phyloP scores from a whole-genome alignment of 2,888 invertebrate species.

The Scaptomyza reducta region DNA sequence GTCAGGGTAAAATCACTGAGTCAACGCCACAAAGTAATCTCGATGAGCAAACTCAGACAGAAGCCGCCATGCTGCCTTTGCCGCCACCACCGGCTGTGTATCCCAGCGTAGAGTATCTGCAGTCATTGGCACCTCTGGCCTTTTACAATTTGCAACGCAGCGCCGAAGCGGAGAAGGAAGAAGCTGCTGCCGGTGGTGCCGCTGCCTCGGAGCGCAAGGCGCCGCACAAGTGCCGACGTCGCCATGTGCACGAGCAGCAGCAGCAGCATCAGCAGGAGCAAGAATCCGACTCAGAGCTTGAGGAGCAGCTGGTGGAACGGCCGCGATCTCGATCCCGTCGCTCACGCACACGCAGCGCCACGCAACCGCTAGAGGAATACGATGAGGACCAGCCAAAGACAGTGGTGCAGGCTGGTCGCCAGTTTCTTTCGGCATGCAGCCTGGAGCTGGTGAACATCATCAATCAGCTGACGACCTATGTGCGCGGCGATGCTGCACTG shows the following conservation, averaged over 20 bases:
- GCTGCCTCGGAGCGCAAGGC: slow-evolving; percentile 65
- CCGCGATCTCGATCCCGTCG: slow-evolving; percentile 84
- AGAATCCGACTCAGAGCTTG: slow-evolving; percentile 80
- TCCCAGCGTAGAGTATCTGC: slow-evolving; percentile 85
- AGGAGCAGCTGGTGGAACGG: slow-evolving; percentile 85
- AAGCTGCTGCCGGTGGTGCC: slow-evolving; percentile 45
- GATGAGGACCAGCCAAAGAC: slow-evolving; percentile 86
- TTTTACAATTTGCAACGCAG: slow-evolving; percentile 84
- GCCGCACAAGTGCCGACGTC: slow-evolving; percentile 85
- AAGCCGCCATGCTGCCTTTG: slow-evolving; percentile 84
- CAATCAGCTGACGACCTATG: slow-evolving; percentile 88
- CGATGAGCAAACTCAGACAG: slow-evolving; percentile 81
- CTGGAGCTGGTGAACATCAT: slow-evolving; percentile 87
- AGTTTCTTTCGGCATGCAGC: slow-evolving; percentile 89
- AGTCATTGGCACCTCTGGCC: slow-evolving; percentile 85
- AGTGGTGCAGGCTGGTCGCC: slow-evolving; percentile 89
- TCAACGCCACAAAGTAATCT: slow-evolving; percentile 52
- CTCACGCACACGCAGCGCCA: slow-evolving; percentile 79
- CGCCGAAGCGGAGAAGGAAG: slow-evolving; percentile 83
- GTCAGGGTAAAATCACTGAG: slow-evolving; percentile 63
- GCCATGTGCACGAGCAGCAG: slow-evolving; percentile 83
- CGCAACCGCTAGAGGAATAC: slow-evolving; percentile 82
- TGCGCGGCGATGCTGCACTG: slow-evolving; percentile 84
- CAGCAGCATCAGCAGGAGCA: slow-evolving; percentile 38
- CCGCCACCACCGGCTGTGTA: slow-evolving; percentile 85